phyloP scores from a whole-genome alignment of 1,140 invertebrate species.

The Venustaconcha ellipsiformis region DNA sequence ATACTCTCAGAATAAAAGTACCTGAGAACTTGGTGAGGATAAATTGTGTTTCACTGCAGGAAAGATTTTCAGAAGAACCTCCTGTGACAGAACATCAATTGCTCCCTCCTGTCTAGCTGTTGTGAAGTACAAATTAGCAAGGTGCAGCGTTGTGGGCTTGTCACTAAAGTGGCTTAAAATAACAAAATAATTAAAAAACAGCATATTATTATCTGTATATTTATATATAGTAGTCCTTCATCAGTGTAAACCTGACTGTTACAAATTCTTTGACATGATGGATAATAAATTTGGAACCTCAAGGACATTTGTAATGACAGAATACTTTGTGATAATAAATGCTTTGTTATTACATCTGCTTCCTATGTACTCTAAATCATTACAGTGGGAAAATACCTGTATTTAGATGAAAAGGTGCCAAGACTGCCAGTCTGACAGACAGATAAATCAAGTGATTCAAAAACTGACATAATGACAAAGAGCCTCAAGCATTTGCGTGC shows the following conservation, averaged over 20 bases:
- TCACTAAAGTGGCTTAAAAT: slow-evolving; percentile 56
- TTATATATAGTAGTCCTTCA: slow-evolving; percentile 49
- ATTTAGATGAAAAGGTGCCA: too few relatives aligned
- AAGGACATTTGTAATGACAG: background rate
- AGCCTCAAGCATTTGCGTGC: too few relatives aligned
- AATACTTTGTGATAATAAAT: too few relatives aligned
- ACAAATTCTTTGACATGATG: background rate
- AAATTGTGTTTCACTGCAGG: slow-evolving; percentile 73
- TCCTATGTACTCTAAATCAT: too few relatives aligned
- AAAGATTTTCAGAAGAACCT: slow-evolving; percentile 71
- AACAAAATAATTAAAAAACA: background rate
- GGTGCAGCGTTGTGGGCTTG: slow-evolving; percentile 48
- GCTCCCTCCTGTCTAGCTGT: slow-evolving; percentile 36
- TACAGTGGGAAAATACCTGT: too few relatives aligned
- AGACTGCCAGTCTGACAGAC: too few relatives aligned
- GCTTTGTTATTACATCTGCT: too few relatives aligned
- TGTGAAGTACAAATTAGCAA: slow-evolving; percentile 56
- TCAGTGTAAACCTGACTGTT: slow-evolving; percentile 1
- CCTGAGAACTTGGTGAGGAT: slow-evolving; percentile 63
- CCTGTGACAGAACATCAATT: slow-evolving; percentile 39
- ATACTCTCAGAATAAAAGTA: background rate
- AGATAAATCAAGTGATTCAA: too few relatives aligned
- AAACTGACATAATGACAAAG: too few relatives aligned
- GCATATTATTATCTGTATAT: too few relatives aligned
- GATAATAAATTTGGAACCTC: background rate